Evolutionary conservation across 2,113 vertebrate genomes (phyloP), one percentile per base, ranked within the genome.

Genomic region (Dicaeum eximium): DNA sequence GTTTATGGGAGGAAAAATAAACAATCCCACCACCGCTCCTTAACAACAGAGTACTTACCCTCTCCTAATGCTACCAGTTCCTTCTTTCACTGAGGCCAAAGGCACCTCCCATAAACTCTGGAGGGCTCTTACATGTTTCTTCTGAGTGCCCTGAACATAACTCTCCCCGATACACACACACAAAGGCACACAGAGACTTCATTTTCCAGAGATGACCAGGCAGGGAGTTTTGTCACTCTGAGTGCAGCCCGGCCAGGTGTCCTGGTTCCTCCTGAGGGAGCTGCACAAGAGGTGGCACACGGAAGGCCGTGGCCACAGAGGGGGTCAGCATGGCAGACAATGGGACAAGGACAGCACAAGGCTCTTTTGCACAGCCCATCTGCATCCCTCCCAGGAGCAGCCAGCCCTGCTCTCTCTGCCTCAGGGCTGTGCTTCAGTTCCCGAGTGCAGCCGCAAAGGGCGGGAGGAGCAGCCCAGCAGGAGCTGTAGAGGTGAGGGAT

Each of bases 1-100:
- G 65, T 95, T 97, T 96, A 97, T 96, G 94, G 95, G 96, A 96
- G 88, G 96, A 97, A 97, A 97, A 97, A 97, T 97, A 97, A 97
- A 97, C 96, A 97, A 96, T 96, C 92, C 94, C 91, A 95, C 94
- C 91, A 93, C 92, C 88, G 92, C 94, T 97, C 96, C 96, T 97
- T 97, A 96, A 97, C 91, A 96, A 88, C 95, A 94, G 95, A 95
- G 95, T 92, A 96, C 94, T 96, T 97, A 94, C 94, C 95, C 88
- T 95, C 94, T 94, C 69, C 82, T 88, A 93, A 96, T 84, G 96
- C 94, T 95, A 95, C 95, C 85, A 97, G 92, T 88, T 75, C 88
- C 90, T 92, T 94, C 90, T 93, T 73, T 94, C 85, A 88, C 86
- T n/a, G 88, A 64, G 86, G 83, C 86, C 75, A 84, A 78, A 94